Base-by-base conservation (phyloP, 2,888 invertebrate genomes). In the Diachrysia chrysitis region DNA sequence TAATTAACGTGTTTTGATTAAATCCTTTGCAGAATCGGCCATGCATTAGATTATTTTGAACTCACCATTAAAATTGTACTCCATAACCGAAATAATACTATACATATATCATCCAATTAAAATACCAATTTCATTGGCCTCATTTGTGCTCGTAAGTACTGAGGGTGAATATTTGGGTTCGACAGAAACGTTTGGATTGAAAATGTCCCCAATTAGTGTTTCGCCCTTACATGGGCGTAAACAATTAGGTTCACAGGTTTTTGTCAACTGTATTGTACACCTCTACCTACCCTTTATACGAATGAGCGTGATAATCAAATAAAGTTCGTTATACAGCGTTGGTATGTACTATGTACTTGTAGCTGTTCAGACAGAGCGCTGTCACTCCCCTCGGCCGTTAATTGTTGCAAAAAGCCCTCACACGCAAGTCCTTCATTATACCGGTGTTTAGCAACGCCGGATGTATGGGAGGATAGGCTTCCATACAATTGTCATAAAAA, bases 381-480 rank as follows among this genome's bases (percentile, higher is more conserved):
- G 78, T 71, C 73, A 62, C 73, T 71, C 79, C 85, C 84, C 77
- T 77, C 59, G 56, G 37, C 10, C 66, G 73, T 84, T 87, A 89
- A 88, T 89, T 87, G 84, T 76, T 77, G 82, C 83, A 85, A 87
- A 87, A 86, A 83, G 79, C 64, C 71, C 83, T 21, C 85, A 61
- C 65, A 37, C 51, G 63, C 55, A 68, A 65, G 55, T 69, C 81
- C 76, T 83, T 79, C 78, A 83, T 85, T 83, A 79, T 70, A 69
- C 62, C 61, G 57, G 63, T 61, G 66, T 62, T 29, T 70, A 61
- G 73, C 68, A 46, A 68, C 62, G 67, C 25, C 72, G 57, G n/a
- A 46, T 56, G 58, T 19, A 32, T 46, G 53, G 29, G n/a, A 42
- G 25, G 19, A 16, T 63, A 58, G 65, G 77, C 55, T 35, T 35